Base-by-base conservation (phyloP, 2,797 vertebrate species). In the Typhlichthys eigenmanni region DNA sequence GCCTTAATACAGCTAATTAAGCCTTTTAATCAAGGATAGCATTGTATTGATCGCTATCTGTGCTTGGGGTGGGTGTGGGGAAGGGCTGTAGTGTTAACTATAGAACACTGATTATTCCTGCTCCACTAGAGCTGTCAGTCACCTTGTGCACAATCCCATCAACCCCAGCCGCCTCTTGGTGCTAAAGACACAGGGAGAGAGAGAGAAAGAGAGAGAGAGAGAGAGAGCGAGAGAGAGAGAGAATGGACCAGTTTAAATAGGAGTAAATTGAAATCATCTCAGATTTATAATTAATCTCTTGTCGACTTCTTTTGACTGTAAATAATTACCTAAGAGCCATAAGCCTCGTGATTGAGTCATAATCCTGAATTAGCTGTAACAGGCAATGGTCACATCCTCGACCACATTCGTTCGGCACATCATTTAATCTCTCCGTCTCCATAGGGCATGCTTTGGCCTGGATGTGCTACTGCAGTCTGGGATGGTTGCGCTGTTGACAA, bases 321-420 rank as follows among this genome's bases (percentile, higher is more conserved):
- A 90, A 92, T 91, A 92, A 92, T 92, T 91, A 91, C 80, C 87
- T 87, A 81, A 91, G 85, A 79, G 66, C 75, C 83, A 81, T 89
- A 90, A 92, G 86, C 89, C 77, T 68, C 69, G 10, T 85, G 89
- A 92, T 90, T 88, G 87, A 92, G 90, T 89, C 83, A 89, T 91
- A 92, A 92, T 91, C 89, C 83, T 73, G 72, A 88, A 84, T 85
- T 87, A 87, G 85, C 74, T 82, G 80, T 83, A 74, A 81, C 77
- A 73, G 86, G 73, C 76, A 71, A 76, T 66, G 86, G 86, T 86
- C 86, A 86, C 85, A 85, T 79, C 75, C 71, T 78, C 66, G 64
- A 7, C 71, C 47, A 59, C 67, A 63, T 85, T 29, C 3, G 24
- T 29, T 90, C 86, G 88, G 85, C 82, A 91, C 86, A 87, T 88